phyloP scores from a whole-genome alignment of 2,113 vertebrate genomes.

The Psophia crepitans region DNA sequence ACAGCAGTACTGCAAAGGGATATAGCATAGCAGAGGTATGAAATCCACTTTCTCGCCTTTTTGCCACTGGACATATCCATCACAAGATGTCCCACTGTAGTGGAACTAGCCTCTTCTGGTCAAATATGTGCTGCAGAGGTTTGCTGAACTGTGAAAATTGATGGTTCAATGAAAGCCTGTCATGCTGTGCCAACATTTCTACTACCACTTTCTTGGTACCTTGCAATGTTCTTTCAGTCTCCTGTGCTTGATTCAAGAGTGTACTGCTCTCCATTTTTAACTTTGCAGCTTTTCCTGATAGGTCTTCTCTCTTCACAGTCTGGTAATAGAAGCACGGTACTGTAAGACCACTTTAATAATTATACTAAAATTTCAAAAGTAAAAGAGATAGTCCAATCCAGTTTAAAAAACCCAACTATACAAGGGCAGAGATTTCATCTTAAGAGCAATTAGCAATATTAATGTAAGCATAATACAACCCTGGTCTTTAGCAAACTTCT shows the following conservation, averaged over 20 bases:
- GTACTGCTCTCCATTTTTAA: conserved; percentile 74
- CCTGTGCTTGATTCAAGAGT: conserved; percentile 73
- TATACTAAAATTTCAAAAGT: background rate
- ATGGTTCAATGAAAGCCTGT: background rate
- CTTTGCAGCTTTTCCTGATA: conserved; percentile 78
- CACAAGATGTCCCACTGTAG: background rate
- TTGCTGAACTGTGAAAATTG: background rate
- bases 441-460: background rate
- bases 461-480: background rate
- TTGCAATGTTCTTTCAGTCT: conserved; percentile 69
- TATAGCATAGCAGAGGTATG: background rate
- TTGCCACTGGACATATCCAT: background rate
- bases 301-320: conserved; percentile 80
- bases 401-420: background rate
- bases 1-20: background rate
- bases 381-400: background rate
- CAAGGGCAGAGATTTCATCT: background rate
- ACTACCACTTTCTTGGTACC: conserved; percentile 64
- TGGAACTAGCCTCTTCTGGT: background rate
- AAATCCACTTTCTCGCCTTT: background rate
- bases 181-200: background rate
- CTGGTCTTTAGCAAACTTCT: background rate
- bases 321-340: conserved; percentile 56
- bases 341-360: background rate
- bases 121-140: background rate